These are phyloP conservation scores for Corynorhinus townsendii DNA, from an alignment of 2,113 vertebrate species.

Conservation along the genomic window DNA sequence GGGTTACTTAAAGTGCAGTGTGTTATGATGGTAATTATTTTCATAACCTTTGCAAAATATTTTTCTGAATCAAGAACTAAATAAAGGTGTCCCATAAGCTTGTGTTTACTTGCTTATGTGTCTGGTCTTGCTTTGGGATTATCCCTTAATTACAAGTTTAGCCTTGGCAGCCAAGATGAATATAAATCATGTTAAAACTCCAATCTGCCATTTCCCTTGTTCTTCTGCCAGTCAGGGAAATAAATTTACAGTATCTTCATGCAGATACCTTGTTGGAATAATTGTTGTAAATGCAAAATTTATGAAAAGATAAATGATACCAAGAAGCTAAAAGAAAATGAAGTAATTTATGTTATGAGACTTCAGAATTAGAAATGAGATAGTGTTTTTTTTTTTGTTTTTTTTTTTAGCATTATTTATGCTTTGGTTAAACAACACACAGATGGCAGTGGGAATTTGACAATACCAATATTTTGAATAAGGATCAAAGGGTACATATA, in stretches of 20 bases:
- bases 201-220: conserved; percentile 62
- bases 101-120: conserved; percentile 54
- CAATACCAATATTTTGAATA: conserved; percentile 9
- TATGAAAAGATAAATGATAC: conserved; percentile 38
- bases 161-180: conserved; percentile 64
- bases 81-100: background rate
- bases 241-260: conserved; percentile 49
- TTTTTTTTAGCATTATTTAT: conserved; percentile 21
- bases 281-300: conserved; percentile 53
- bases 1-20: background rate
- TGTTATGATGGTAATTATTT: conserved; percentile 45
- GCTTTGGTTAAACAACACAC: conserved; percentile 14
- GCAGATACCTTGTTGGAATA: conserved; percentile 44
- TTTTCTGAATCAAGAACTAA: conserved; percentile 42
- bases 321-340: conserved; percentile 55
- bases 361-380: conserved; percentile 48
- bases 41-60: conserved; percentile 30
- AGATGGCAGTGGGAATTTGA: conserved; percentile 30
- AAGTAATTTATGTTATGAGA: conserved; percentile 36
- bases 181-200: conserved; percentile 69
- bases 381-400: background rate
- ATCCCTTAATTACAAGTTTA: conserved; percentile 75
- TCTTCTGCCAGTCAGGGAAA: conserved; percentile 47
- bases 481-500: background rate
- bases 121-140: conserved; percentile 59